These are phyloP conservation scores for Orthochromis malagaraziensis DNA, from an alignment of 2,113 vertebrate species.

Conservation along the genomic window DNA sequence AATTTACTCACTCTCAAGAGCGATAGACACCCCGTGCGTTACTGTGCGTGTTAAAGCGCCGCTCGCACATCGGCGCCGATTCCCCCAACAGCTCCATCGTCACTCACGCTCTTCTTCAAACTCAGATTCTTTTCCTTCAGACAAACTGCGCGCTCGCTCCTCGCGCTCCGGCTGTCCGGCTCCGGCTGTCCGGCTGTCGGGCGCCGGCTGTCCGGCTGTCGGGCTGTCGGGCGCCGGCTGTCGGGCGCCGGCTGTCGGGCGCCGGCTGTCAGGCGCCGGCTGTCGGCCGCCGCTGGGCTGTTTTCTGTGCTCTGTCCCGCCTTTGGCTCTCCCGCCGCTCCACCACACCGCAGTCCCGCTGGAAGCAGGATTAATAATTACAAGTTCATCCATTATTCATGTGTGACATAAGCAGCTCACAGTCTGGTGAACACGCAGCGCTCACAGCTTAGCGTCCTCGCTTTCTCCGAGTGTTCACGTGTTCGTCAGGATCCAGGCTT, in stretches of 20 bases:
- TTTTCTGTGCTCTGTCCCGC: neutral
- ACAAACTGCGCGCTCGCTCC: neutral
- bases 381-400: conserved; percentile 45
- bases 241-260: neutral
- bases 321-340: neutral
- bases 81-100: neutral
- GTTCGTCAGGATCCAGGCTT: neutral
- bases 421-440: neutral
- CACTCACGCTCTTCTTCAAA: neutral
- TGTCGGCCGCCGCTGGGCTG: neutral
- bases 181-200: no score
- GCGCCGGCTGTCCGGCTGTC: neutral
- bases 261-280: neutral
- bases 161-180: neutral
- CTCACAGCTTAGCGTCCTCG: neutral
- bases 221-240: neutral
- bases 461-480: neutral
- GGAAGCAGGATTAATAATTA: conserved; percentile 36
- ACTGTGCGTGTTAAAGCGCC: neutral
- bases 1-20: neutral
- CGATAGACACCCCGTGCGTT: neutral
- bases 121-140: neutral
- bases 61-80: neutral
- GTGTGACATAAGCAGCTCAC: conserved; percentile 12
- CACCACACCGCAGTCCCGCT: neutral